These are phyloP conservation scores for Meloidogyne floridensis DNA, from an alignment of 1,140 invertebrate species.

Conservation along the genomic window DNA sequence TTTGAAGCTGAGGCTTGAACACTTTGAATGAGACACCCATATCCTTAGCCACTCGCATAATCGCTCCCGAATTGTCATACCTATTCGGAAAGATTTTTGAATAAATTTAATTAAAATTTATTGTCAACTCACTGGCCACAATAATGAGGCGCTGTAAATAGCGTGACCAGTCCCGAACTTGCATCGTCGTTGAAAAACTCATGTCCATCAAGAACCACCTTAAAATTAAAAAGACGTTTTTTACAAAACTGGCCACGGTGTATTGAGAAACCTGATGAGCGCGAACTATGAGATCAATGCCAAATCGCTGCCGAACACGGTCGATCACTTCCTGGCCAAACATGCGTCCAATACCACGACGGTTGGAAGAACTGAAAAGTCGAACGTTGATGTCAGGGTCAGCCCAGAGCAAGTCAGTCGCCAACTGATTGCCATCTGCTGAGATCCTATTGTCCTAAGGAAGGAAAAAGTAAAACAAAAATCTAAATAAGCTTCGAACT, in stretches of 20 bases:
- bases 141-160: conserved; percentile 1
- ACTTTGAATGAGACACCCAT: background rate
- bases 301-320: background rate
- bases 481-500: background rate
- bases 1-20: background rate
- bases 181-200: background rate
- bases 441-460: background rate
- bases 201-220: background rate
- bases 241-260: too few relatives aligned
- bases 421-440: background rate
- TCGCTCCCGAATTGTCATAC: background rate
- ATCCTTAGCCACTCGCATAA: background rate
- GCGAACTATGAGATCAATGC: conserved; percentile 5
- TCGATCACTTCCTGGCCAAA: conserved; percentile 1
- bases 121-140: background rate
- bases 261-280: background rate
- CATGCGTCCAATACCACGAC: background rate
- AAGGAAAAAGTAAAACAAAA: background rate
- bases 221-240: background rate
- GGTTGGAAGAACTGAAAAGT: background rate
- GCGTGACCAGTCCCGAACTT: background rate
- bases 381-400: conserved; percentile 3
- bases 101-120: background rate
- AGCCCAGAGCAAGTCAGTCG: background rate
- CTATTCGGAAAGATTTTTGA: background rate